Percentiles rank a stretch among this genome's conserved stretches.
phyloP scores from a whole-genome alignment of 92 coral and sea anemone genomes.

The Bergia puertoricense region DNA sequence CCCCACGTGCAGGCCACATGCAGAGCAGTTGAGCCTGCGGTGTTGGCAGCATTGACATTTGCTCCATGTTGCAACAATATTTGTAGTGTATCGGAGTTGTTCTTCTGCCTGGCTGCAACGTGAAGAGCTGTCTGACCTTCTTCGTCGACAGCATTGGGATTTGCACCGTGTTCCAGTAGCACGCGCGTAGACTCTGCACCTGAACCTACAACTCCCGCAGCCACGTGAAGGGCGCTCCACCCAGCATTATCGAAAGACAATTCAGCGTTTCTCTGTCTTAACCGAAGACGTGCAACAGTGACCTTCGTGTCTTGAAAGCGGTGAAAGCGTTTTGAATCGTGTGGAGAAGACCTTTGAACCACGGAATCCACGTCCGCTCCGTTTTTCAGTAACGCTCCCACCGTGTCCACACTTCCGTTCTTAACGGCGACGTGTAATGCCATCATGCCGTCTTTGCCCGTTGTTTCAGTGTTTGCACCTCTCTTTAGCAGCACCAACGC shows the following conservation, averaged over 20 bases:
- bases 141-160: conserved; percentile 30
- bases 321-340: background rate
- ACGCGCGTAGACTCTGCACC: conserved; percentile 8
- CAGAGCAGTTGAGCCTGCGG: conserved; percentile 23
- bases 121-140: conserved; percentile 36
- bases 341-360: background rate
- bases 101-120: conserved; percentile 19
- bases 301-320: background rate
- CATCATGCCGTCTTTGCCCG: conserved; percentile 21
- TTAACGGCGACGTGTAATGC: conserved; percentile 24
- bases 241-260: conserved; percentile 23
- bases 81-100: conserved; percentile 9
- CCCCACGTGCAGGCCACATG: conserved; percentile 39
- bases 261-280: background rate
- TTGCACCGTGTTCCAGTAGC: conserved; percentile 24
- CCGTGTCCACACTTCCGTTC: conserved; percentile 13
- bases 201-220: conserved; percentile 8
- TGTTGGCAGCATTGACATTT: conserved; percentile 21
- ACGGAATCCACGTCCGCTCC: conserved; percentile 15
- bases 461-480: conserved; percentile 13
- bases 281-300: background rate
- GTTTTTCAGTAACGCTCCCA: background rate
- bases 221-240: conserved; percentile 28
- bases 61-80: conserved; percentile 18
- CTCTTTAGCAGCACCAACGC: conserved; percentile 4